Conservation (phyloP, 2,113 vertebrate species). For the Misgurnus anguillicaudatus region DNA sequence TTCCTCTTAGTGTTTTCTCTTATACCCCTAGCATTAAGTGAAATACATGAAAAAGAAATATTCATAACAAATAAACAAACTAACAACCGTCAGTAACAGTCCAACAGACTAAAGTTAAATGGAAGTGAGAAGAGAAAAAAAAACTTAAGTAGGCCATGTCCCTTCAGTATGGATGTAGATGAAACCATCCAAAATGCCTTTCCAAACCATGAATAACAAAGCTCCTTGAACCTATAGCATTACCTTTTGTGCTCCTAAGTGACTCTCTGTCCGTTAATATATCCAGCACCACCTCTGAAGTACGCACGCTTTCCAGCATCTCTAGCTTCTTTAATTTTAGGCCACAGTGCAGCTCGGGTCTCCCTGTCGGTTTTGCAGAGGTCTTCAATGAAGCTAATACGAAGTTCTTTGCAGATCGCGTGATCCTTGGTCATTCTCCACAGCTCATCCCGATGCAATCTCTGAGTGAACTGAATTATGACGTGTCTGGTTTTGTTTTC, state of each 20-base stretch:
- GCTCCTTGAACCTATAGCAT: too few relatives aligned
- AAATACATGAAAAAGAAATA: too few relatives aligned
- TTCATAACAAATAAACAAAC: too few relatives aligned
- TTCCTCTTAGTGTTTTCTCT: not conserved
- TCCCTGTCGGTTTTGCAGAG: slow-evolving; percentile 1
- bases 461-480: too few relatives aligned
- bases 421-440: not conserved
- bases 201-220: too few relatives aligned
- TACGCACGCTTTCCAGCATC: not conserved
- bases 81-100: not conserved
- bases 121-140: not conserved
- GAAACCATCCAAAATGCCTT: not conserved
- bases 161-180: not conserved
- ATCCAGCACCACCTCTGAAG: not conserved
- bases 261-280: not conserved
- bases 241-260: not conserved
- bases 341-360: not conserved
- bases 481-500: slow-evolving; percentile 11
- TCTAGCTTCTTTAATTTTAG: slow-evolving; percentile 12
- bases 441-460: too few relatives aligned
- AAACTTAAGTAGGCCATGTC: not conserved
- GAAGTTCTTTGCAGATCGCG: not conserved
- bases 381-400: not conserved
- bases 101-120: not conserved
- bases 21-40: not conserved